These are phyloP conservation scores for Drosophila vallismaia DNA, from an alignment of 2,888 invertebrate genomes.

Conservation along the genomic window DNA sequence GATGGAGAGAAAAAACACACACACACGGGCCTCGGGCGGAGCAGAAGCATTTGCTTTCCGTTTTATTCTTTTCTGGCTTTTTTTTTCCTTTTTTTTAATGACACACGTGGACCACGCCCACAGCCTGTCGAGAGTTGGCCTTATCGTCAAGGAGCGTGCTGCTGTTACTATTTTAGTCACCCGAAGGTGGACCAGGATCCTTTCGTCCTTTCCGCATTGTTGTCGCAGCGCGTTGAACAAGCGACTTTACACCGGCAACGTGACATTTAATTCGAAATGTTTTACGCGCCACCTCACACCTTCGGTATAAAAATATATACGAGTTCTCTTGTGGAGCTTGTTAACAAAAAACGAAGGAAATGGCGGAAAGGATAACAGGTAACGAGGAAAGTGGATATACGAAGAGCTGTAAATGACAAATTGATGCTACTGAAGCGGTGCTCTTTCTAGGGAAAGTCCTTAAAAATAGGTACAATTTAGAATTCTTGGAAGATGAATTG, in stretches of 20 bases:
- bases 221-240: slow-evolving; percentile 59
- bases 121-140: slow-evolving; percentile 40
- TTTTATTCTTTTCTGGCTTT: slow-evolving; percentile 8
- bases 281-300: slow-evolving; percentile 19
- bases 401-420: slow-evolving; percentile 7
- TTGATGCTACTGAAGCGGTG: slow-evolving; percentile 5
- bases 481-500: no score
- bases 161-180: slow-evolving; percentile 64
- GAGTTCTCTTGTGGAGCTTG: slow-evolving; percentile 39
- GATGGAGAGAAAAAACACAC: slow-evolving; percentile 9
- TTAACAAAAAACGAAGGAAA: slow-evolving; percentile 32
- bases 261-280: slow-evolving; percentile 71
- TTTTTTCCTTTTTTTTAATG: slow-evolving; percentile 61
- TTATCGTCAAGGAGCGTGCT: slow-evolving; percentile 53
- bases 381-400: slow-evolving; percentile 7
- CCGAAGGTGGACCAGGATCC: slow-evolving; percentile 22
- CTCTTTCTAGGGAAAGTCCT: not conserved
- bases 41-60: slow-evolving; percentile 16
- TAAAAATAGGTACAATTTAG: not conserved
- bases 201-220: slow-evolving; percentile 18
- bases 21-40: slow-evolving; percentile 42
- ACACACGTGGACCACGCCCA: slow-evolving; percentile 58
- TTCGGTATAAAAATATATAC: not conserved
- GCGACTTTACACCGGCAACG: slow-evolving; percentile 66
- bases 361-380: slow-evolving; percentile 6